phyloP scores from a whole-genome alignment of 2,113 vertebrate genomes.

The Ibidorhyncha struthersii region DNA sequence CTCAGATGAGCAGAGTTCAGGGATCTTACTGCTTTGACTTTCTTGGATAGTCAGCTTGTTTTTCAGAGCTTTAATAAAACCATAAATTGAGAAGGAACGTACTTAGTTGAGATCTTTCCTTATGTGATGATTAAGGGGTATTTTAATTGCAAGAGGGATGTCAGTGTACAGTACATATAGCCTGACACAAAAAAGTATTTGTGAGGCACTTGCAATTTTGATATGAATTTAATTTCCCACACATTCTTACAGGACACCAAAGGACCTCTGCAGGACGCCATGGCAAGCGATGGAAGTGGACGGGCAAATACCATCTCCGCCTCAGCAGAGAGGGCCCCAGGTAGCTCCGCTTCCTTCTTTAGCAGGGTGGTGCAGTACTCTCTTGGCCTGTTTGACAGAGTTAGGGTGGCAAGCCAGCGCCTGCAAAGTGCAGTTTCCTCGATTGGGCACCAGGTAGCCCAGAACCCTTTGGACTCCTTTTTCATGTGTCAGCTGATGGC shows the following conservation, averaged over 20 bases:
- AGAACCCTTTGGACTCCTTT: conserved; percentile 88
- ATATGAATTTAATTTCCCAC: neutral
- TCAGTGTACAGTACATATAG: fast-evolving
- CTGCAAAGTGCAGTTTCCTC: conserved; percentile 83
- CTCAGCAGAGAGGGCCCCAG: conserved; percentile 87
- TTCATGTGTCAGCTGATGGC: conserved; percentile 93
- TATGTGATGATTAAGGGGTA: fast-evolving
- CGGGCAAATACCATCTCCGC: conserved; percentile 54
- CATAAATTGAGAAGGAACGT: neutral
- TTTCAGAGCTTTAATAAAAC: neutral
- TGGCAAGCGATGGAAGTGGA: conserved; percentile 76
- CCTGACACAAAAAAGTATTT: neutral
- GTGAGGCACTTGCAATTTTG: neutral
- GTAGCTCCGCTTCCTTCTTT: conserved; percentile 91
- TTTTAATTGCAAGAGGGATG: neutral
- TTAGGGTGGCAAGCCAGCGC: conserved; percentile 75
- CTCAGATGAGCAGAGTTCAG: neutral
- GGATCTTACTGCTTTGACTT: neutral
- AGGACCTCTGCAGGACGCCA: conserved; percentile 67
- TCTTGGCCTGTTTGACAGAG: conserved; percentile 75
- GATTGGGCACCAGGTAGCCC: conserved; percentile 86
- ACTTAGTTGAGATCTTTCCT: neutral
- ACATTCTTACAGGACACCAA: conserved; percentile 79
- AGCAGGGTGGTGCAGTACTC: conserved; percentile 77
- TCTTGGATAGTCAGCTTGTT: neutral